Percentiles rank a stretch among this genome's conserved stretches.
These are phyloP conservation scores for Sylvietta virens DNA, from an alignment of 2,113 vertebrate species.

Conservation along the genomic window DNA sequence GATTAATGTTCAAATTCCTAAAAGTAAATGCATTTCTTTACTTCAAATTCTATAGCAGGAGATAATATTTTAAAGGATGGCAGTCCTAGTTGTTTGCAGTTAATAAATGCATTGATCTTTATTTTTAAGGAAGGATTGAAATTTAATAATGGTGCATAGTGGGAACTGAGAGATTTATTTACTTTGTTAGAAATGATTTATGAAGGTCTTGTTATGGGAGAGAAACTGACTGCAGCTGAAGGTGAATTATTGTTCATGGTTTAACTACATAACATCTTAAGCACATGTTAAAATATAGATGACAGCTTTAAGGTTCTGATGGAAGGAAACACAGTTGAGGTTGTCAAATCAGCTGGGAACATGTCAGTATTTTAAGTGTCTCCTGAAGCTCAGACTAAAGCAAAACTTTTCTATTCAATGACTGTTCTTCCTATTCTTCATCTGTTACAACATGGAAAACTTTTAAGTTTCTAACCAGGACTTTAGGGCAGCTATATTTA, in stretches of 20 bases:
- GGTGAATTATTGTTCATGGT: conserved; percentile 14
- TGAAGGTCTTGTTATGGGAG: background rate
- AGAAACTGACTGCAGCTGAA: background rate
- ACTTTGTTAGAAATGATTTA: conserved; percentile 11
- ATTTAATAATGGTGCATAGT: conserved; percentile 22
- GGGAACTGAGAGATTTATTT: conserved; percentile 27
- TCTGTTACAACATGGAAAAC: background rate
- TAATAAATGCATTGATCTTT: conserved; percentile 45
- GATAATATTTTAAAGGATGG: conserved; percentile 16
- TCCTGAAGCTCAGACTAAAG: background rate
- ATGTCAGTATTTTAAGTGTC: background rate
- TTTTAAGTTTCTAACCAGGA: background rate
- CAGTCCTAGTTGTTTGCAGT: background rate
- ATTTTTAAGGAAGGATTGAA: conserved; percentile 45
- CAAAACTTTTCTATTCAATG: background rate
- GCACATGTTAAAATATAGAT: conserved; percentile 1
- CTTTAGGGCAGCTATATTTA: background rate
- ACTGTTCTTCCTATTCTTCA: background rate
- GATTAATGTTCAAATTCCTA: background rate
- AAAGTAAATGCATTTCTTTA: conserved; percentile 9
- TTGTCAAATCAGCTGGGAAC: background rate
- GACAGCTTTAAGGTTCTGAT: background rate
- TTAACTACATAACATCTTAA: conserved; percentile 25
- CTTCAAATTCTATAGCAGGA: background rate
- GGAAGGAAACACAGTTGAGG: background rate